Conservation (phyloP, 1,140 invertebrate species). For the Copidosoma floridanum region DNA sequence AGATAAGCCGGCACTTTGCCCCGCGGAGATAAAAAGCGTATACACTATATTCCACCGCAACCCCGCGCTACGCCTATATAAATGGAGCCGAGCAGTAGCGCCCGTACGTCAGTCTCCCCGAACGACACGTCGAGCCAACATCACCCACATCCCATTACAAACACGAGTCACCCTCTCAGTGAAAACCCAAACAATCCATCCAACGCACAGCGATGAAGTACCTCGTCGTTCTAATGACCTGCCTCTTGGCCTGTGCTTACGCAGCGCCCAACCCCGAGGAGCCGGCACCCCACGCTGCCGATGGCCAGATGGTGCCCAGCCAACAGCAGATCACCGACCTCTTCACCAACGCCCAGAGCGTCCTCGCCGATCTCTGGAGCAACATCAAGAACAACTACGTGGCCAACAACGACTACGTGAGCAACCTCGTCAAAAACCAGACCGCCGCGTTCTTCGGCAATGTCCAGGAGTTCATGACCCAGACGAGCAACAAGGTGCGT, state of each 20-base stretch:
- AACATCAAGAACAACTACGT: constrained; percentile 39
- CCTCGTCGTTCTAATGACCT: constrained; percentile 16
- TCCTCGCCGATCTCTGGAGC: constrained; percentile 31
- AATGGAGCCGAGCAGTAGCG: too few species aligned
- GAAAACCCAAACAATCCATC: background rate
- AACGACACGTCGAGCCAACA: too few species aligned
- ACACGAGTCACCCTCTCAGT: background rate
- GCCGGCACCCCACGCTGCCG: background rate
- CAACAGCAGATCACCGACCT: constrained; percentile 26
- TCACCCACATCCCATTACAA: too few species aligned
- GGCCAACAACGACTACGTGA: constrained; percentile 36
- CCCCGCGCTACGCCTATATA: background rate
- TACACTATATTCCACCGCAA: background rate
- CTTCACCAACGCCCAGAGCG: constrained; percentile 35
- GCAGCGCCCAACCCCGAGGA: constrained; percentile 9
- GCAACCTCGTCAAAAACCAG: constrained; percentile 39
- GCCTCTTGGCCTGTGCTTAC: background rate
- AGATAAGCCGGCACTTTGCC: too few species aligned
- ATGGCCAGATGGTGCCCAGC: constrained; percentile 11
- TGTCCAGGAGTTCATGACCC: constrained; percentile 35
- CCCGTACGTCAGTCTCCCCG: too few species aligned
- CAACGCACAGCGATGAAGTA: constrained; percentile 36
- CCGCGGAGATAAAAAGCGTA: too few species aligned
- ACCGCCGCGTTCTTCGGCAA: constrained; percentile 36
- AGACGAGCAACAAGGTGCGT: constrained; percentile 38